Conservation (phyloP, 2,888 invertebrate genomes). For the Keiferia lycopersicella region DNA sequence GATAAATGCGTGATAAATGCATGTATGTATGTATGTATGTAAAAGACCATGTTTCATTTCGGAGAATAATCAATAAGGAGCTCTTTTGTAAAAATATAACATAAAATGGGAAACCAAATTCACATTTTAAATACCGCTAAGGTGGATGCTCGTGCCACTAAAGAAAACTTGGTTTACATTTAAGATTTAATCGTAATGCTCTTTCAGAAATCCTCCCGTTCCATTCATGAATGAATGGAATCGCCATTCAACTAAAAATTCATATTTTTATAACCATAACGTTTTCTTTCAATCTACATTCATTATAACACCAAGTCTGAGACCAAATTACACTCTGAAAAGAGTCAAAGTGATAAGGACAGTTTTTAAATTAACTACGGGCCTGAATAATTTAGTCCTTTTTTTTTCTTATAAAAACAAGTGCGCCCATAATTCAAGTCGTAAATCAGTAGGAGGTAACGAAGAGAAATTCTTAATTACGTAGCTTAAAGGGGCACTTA, state of each 20-base stretch:
- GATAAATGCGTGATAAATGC: no score
- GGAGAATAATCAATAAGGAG: no score
- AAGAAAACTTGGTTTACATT: not conserved
- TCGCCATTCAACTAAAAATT: not conserved
- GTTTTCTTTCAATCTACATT: conserved; percentile 21
- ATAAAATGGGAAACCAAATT: no score
- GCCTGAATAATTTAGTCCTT: conserved; percentile 47
- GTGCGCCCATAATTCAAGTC: conserved; percentile 57
- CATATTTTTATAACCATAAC: not conserved
- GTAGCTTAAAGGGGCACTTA: conserved; percentile 51
- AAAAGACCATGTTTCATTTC: no score
- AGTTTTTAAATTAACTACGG: conserved; percentile 52
- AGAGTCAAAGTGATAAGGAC: conserved; percentile 51
- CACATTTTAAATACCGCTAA: no score
- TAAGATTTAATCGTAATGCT: not conserved
- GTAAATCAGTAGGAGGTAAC: conserved; percentile 61
- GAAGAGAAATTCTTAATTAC: conserved; percentile 65
- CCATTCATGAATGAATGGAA: not conserved
- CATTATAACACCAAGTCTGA: conserved; percentile 24
- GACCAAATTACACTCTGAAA: conserved; percentile 39
- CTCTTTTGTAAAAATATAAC: no score
- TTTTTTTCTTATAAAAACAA: conserved; percentile 44
- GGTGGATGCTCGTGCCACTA: not conserved
- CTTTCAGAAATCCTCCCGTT: not conserved
- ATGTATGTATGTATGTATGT: no score